Percentiles rank a stretch among this genome's conserved stretches.
phyloP scores from a whole-genome alignment of 2,113 vertebrate genomes.

The Coregonus clupeaformis region DNA sequence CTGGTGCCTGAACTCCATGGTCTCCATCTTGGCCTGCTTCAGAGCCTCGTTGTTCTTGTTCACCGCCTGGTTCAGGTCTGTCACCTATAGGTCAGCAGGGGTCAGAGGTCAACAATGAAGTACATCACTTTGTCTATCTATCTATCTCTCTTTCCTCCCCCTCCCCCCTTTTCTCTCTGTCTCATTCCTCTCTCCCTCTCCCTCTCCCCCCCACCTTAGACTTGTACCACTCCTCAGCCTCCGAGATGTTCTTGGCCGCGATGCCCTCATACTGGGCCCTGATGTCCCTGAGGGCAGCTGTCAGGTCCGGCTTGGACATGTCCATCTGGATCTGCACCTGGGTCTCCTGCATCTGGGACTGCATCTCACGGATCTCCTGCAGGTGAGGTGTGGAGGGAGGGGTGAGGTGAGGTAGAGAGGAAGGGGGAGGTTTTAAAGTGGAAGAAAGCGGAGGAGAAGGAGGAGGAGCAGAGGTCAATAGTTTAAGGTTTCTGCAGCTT shows the following conservation, averaged over 20 bases:
- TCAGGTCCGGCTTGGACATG: conserved; percentile 92
- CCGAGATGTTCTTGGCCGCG: conserved; percentile 90
- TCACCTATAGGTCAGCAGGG: conserved; percentile 65
- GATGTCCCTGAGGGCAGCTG: conserved; percentile 89
- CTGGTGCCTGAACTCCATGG: conserved; percentile 89
- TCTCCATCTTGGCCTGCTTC: conserved; percentile 85
- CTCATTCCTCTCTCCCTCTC: background rate
- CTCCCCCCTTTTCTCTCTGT: no score
- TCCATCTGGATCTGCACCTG: conserved; percentile 96
- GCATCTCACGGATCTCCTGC: conserved; percentile 93
- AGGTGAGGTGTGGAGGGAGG: background rate
- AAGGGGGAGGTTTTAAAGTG: background rate
- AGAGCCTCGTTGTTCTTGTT: conserved; percentile 84
- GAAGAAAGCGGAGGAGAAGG: no score
- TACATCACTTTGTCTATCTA: background rate
- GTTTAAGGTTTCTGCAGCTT: background rate
- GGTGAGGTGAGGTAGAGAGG: background rate
- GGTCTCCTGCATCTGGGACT: conserved; percentile 91
- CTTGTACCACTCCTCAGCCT: conserved; percentile 97
- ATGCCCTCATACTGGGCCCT: conserved; percentile 92
- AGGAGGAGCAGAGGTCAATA: background rate
- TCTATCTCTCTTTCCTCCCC: background rate
- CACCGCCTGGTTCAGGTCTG: conserved; percentile 85
- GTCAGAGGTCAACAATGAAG: conserved; percentile 1
- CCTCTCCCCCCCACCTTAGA: conserved; percentile 80